These are phyloP conservation scores for Disparrhopalites patrizii DNA, from an alignment of 2,888 invertebrate genomes.

Conservation along the genomic window DNA sequence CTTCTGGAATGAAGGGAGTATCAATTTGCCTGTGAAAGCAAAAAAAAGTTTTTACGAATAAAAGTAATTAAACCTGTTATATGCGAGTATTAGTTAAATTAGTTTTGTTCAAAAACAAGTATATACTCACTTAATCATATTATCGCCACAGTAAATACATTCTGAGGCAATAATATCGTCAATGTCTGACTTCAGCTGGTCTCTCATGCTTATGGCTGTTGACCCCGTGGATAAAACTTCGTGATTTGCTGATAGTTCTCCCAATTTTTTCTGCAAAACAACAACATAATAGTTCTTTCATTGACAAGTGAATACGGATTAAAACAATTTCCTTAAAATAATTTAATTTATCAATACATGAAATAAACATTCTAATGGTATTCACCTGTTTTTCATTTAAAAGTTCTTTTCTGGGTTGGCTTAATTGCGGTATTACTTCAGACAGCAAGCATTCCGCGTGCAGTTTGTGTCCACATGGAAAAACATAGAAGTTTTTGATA, in stretches of 20 bases:
- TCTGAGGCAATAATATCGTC: conserved; percentile 87
- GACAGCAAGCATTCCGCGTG: conserved; percentile 86
- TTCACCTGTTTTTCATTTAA: conserved; percentile 54
- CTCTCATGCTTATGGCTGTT: conserved; percentile 58
- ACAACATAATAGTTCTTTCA: background rate
- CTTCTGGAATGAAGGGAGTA: conserved; percentile 78
- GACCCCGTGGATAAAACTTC: conserved; percentile 54
- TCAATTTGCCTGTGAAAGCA: conserved; percentile 66
- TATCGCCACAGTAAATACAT: conserved; percentile 88
- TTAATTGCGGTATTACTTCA: conserved; percentile 58
- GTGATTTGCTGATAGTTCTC: conserved; percentile 39
- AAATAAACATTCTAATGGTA: conserved; percentile 48
- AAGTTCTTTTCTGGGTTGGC: conserved; percentile 54
- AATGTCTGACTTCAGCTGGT: conserved; percentile 71
- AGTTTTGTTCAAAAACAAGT: background rate
- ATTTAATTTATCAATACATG: background rate
- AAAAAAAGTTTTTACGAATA: background rate
- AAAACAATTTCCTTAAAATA: background rate
- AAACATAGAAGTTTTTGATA: conserved; percentile 85
- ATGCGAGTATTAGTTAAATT: background rate
- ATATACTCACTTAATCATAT: conserved; percentile 68
- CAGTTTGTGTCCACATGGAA: conserved; percentile 92
- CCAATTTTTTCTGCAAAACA: conserved; percentile 38
- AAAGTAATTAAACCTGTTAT: background rate
- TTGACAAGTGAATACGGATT: background rate